Percentiles rank a stretch among this genome's conserved stretches.
Evolutionary conservation across 2,113 vertebrate genomes (phyloP).

Genomic region (Nannobrachium achirus): DNA sequence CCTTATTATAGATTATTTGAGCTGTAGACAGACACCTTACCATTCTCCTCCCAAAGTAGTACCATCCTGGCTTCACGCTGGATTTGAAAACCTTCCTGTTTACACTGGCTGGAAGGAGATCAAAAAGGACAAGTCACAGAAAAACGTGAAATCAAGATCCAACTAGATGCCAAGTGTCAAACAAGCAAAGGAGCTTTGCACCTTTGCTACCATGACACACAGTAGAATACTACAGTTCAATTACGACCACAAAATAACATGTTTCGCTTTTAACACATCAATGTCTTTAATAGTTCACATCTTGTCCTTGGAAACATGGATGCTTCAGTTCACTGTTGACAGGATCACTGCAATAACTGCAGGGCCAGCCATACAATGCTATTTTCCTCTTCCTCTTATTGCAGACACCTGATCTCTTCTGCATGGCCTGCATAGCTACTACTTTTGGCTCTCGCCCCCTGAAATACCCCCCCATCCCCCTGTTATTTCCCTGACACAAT

Average conservation of each 20-base stretch:
- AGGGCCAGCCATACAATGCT: constrained; percentile 22
- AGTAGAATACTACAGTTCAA: not conserved
- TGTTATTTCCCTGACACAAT: constrained; percentile 33
- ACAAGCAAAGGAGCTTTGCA: not conserved
- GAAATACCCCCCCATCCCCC: constrained; percentile 7
- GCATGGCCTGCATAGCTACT: constrained; percentile 63
- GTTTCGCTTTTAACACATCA: not conserved
- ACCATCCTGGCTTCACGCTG: constrained; percentile 88
- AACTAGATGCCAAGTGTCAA: not conserved
- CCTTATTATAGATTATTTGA: too few species aligned
- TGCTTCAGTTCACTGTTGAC: constrained; percentile 32
- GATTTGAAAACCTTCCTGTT: constrained; percentile 89
- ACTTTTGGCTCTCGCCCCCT: constrained; percentile 28
- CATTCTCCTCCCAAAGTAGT: constrained; percentile 95
- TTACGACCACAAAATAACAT: not conserved
- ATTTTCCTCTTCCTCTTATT: constrained; percentile 64
- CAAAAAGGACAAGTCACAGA: not conserved
- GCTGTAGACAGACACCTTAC: constrained; percentile 75
- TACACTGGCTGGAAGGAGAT: constrained; percentile 78
- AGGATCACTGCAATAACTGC: constrained; percentile 24
- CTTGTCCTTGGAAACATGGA: constrained; percentile 12
- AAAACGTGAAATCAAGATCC: not conserved
- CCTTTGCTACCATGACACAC: not conserved
- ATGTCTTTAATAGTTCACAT: not conserved
- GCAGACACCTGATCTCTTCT: constrained; percentile 70